Conservation (phyloP, 2,888 invertebrate genomes). For the Leucania comma region DNA sequence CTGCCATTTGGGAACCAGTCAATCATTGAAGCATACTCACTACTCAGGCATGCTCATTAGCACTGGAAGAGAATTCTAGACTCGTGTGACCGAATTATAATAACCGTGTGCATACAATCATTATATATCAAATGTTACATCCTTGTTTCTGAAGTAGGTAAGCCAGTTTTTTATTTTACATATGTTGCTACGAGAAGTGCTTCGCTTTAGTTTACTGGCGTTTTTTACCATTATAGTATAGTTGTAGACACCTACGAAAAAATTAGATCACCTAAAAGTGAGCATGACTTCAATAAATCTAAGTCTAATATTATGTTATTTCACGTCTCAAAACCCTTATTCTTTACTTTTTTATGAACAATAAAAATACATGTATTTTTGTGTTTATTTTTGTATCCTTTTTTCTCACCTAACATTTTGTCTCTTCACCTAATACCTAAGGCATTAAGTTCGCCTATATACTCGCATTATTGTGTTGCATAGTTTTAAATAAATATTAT, state of each 20-base stretch:
- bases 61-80: conserved; percentile 28
- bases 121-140: conserved; percentile 7
- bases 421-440: too few relatives aligned
- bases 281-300: not conserved
- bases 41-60: conserved; percentile 11
- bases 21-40: conserved; percentile 4
- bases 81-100: conserved; percentile 32
- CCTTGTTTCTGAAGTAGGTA: not conserved
- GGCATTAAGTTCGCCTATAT: too few relatives aligned
- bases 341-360: too few relatives aligned
- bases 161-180: not conserved
- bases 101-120: conserved; percentile 1
- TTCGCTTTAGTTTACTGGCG: not conserved
- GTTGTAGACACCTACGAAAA: not conserved
- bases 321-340: too few relatives aligned
- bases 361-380: too few relatives aligned
- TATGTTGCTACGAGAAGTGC: conserved; percentile 9
- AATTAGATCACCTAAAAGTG: not conserved
- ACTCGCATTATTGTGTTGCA: not conserved
- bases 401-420: too few relatives aligned
- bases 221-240: not conserved
- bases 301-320: too few relatives aligned
- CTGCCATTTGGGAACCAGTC: conserved; percentile 26
- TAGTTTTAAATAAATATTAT: not conserved
- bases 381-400: too few relatives aligned